Conservation (phyloP, 2,113 vertebrate species). For the Chlorodrepanis virens region DNA sequence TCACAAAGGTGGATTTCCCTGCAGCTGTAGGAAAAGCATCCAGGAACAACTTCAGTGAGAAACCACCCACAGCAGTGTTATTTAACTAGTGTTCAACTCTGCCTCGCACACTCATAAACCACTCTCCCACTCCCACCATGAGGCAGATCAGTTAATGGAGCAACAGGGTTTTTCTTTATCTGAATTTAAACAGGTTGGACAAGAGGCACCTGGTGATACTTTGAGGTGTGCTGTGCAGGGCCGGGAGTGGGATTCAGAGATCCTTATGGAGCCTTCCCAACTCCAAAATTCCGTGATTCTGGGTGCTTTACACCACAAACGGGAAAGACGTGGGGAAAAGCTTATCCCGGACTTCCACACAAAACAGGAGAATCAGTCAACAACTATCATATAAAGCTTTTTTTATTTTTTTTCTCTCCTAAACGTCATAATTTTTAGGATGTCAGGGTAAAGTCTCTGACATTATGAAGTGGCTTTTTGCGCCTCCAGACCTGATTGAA, state of each 20-base stretch:
- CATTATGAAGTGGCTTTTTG: rapidly evolving
- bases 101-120: background rate
- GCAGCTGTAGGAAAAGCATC: constrained; percentile 74
- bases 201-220: background rate
- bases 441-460: rapidly evolving
- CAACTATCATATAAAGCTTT: rapidly evolving
- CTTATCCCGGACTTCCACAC: rapidly evolving
- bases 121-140: rapidly evolving
- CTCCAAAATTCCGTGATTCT: no score
- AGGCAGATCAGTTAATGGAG: background rate
- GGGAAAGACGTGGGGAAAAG: rapidly evolving
- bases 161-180: rapidly evolving
- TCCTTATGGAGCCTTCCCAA: background rate
- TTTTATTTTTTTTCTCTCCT: no score
- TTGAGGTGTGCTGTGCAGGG: background rate
- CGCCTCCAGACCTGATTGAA: background rate
- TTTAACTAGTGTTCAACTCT: background rate
- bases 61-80: background rate
- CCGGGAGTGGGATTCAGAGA: background rate
- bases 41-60: background rate
- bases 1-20: constrained; percentile 92
- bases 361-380: rapidly evolving
- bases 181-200: background rate
- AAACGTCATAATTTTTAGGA: rapidly evolving
- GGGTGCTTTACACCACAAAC: rapidly evolving